Evolutionary conservation across 2,113 vertebrate species (phyloP).

Genomic region (Notechis scutatus): DNA sequence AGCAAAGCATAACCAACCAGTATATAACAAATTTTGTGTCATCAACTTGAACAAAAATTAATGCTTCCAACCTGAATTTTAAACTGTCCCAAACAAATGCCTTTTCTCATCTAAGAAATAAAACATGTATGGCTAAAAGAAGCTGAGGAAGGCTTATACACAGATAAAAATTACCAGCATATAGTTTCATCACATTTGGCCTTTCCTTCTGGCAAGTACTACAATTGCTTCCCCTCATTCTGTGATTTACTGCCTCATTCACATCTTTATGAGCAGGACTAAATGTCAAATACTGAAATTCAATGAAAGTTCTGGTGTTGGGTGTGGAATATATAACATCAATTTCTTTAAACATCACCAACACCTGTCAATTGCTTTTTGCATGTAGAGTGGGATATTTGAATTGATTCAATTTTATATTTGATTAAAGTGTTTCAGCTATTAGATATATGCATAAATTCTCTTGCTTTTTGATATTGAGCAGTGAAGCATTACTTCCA

Average conservation of each 20-base stretch:
- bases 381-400: background rate
- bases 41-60: background rate
- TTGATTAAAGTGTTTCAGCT: background rate
- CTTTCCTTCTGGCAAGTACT: background rate
- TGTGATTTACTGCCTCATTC: background rate
- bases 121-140: background rate
- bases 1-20: background rate
- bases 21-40: background rate
- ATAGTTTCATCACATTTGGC: background rate
- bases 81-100: background rate
- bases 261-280: background rate
- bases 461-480: background rate
- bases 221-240: background rate
- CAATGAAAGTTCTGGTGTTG: background rate
- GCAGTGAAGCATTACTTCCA: background rate
- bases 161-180: background rate
- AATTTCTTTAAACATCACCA: background rate
- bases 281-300: background rate
- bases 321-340: background rate
- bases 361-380: background rate
- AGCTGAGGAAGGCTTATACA: background rate
- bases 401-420: constrained; percentile 7
- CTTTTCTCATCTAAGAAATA: background rate
- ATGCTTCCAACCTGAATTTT: background rate
- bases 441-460: background rate